These are phyloP conservation scores for Onychomys torridus DNA, from an alignment of 2,797 vertebrate genomes.

Conservation along the genomic window DNA sequence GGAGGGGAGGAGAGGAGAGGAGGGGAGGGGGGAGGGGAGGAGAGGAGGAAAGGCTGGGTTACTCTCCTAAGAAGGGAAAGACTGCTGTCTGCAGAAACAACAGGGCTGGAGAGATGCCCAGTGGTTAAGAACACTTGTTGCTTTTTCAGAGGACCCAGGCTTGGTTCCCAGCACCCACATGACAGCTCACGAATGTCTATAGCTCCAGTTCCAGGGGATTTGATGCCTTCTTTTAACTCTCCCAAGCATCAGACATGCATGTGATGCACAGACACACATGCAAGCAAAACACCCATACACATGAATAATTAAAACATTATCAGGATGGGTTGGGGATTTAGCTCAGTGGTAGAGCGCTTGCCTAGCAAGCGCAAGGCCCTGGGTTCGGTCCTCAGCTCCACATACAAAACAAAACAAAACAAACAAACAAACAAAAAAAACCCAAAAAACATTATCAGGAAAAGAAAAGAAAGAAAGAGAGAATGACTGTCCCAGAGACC, in stretches of 20 bases:
- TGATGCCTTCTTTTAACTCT: neutral
- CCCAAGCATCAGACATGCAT: neutral
- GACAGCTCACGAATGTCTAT: neutral
- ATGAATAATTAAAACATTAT: neutral
- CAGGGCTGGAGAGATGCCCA: neutral
- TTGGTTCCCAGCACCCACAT: neutral
- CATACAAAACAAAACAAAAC: too few species aligned
- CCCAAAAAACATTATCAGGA: too few species aligned
- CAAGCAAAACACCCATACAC: neutral
- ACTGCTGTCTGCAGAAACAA: neutral
- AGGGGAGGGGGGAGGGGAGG: accelerated
- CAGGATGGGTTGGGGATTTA: too few species aligned
- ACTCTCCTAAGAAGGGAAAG: neutral
- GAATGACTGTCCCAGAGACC: neutral
- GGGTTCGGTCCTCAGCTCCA: too few species aligned
- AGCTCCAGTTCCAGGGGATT: neutral
- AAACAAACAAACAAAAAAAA: too few species aligned
- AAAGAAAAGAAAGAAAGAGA: neutral
- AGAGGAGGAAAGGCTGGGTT: too few species aligned
- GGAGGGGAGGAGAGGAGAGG: too few species aligned
- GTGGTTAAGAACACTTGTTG: neutral
- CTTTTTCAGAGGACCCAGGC: neutral
- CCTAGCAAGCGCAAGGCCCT: too few species aligned
- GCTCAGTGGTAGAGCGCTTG: too few species aligned
- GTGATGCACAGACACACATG: neutral